Conservation (phyloP, 1,140 invertebrate species). For the Heliconius eleuchia region DNA sequence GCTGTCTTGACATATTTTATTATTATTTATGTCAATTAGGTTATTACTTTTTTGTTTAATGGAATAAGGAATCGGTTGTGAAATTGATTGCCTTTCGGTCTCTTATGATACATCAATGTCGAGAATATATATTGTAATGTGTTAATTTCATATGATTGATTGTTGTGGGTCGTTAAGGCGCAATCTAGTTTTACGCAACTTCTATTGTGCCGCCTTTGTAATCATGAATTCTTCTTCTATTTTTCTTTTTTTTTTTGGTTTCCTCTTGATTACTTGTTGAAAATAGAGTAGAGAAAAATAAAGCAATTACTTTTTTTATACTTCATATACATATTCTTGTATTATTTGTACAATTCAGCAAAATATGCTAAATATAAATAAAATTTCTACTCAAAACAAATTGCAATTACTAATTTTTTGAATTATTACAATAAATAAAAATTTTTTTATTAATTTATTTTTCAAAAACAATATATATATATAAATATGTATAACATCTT, state of each 20-base stretch:
- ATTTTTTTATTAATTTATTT: too few relatives aligned
- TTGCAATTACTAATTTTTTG: too few relatives aligned
- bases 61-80: constrained; percentile 77
- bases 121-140: constrained; percentile 72
- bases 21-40: constrained; percentile 82
- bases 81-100: constrained; percentile 78
- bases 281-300: background rate
- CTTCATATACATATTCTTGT: background rate
- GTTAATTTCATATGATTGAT: constrained; percentile 80
- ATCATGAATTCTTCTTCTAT: constrained; percentile 18
- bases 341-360: background rate
- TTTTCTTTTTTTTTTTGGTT: constrained; percentile 18
- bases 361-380: too few relatives aligned
- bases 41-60: constrained; percentile 78
- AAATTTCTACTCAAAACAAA: too few relatives aligned
- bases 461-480: background rate
- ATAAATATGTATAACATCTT: background rate
- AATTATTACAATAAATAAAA: too few relatives aligned
- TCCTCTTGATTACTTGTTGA: constrained; percentile 62
- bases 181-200: constrained; percentile 77
- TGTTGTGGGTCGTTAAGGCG: constrained; percentile 68
- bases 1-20: constrained; percentile 79
- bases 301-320: background rate
- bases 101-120: constrained; percentile 80
- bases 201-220: constrained; percentile 52